Conservation (phyloP, 2,888 invertebrate species). For the Drosophila kuntzei region DNA sequence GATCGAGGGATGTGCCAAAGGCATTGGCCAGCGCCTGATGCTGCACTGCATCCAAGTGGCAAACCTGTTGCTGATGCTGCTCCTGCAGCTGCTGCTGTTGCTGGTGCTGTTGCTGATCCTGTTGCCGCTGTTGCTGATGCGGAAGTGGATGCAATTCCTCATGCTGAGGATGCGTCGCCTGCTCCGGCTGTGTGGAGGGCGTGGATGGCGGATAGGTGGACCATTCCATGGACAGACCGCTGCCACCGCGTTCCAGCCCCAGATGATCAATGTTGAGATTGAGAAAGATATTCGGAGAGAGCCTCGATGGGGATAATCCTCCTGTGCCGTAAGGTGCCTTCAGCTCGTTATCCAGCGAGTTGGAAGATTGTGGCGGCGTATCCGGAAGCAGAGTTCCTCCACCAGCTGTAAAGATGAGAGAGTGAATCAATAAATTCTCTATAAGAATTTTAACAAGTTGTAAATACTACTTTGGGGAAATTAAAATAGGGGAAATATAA, state of each 20-base stretch:
- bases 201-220: slow-evolving; percentile 73
- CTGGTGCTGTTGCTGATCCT: slow-evolving; percentile 39
- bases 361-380: slow-evolving; percentile 84
- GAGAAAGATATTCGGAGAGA: slow-evolving; percentile 85
- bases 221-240: slow-evolving; percentile 85
- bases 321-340: slow-evolving; percentile 77
- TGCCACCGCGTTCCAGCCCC: slow-evolving; percentile 84
- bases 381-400: slow-evolving; percentile 82
- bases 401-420: slow-evolving; percentile 62
- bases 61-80: slow-evolving; percentile 42
- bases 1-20: slow-evolving; percentile 68
- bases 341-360: slow-evolving; percentile 84
- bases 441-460: too few species aligned
- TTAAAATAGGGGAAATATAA: too few species aligned
- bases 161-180: slow-evolving; percentile 41
- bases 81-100: slow-evolving; percentile 42
- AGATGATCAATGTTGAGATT: slow-evolving; percentile 85
- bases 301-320: slow-evolving; percentile 82
- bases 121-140: slow-evolving; percentile 34
- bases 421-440: not conserved
- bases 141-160: slow-evolving; percentile 33
- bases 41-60: slow-evolving; percentile 46
- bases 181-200: slow-evolving; percentile 41
- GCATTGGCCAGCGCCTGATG: slow-evolving; percentile 58
- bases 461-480: too few species aligned